Evolutionary conservation across 2,113 vertebrate species (phyloP).

Genomic region (Sinosuthora webbiana): DNA sequence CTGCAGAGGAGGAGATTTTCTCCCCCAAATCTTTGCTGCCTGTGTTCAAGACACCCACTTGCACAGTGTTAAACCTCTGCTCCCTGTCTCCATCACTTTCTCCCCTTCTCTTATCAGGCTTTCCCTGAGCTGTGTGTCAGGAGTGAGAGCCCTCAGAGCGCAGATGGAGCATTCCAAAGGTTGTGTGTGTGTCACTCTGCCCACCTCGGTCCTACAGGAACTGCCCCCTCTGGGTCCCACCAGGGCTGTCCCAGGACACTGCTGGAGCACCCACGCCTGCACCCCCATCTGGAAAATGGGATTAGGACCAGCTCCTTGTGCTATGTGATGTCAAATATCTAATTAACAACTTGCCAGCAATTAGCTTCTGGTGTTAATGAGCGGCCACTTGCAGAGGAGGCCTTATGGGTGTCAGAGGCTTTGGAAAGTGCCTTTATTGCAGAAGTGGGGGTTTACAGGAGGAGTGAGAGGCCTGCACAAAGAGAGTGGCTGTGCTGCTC

Average conservation of each 20-base stretch:
- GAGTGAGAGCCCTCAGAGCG: background rate
- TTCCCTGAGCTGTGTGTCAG: background rate
- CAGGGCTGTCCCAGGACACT: background rate
- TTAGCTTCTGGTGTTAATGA: background rate
- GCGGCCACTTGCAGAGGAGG: background rate
- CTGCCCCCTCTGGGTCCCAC: background rate
- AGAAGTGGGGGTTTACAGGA: background rate
- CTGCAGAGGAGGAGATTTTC: background rate
- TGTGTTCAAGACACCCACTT: accelerated
- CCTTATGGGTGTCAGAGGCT: background rate
- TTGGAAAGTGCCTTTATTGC: background rate
- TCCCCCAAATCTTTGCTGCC: background rate
- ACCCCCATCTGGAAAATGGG: background rate
- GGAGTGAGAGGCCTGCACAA: accelerated
- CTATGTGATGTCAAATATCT: background rate
- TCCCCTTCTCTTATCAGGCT: background rate
- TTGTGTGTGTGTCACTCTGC: background rate
- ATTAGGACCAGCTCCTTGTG: background rate
- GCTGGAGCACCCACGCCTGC: background rate
- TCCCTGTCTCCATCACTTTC: background rate
- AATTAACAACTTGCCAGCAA: background rate
- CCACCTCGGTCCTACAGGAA: background rate
- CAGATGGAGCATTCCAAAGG: background rate
- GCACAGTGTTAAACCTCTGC: background rate
- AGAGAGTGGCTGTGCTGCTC: background rate